These are phyloP conservation scores for Eugnorisma glareosa DNA, from an alignment of 2,888 invertebrate genomes.

Conservation along the genomic window DNA sequence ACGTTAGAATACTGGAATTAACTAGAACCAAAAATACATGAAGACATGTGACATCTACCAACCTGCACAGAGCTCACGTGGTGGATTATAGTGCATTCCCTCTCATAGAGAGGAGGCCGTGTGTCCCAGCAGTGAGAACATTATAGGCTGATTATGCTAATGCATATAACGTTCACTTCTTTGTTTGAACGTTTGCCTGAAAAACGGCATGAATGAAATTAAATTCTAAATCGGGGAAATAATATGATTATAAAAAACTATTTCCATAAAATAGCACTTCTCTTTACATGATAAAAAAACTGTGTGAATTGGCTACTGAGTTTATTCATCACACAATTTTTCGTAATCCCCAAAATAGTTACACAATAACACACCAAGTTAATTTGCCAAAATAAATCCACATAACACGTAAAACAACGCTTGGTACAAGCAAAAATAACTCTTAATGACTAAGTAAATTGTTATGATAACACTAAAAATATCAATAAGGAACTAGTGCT, in stretches of 20 bases:
- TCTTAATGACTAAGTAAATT: slow-evolving; percentile 40
- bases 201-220: background rate
- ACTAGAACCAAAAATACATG: no score
- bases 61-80: no score
- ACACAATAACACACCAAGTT: background rate
- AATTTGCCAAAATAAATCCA: slow-evolving; percentile 19
- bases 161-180: no score
- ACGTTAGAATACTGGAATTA: no score
- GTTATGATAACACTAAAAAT: slow-evolving; percentile 69
- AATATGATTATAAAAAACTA: background rate
- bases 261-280: no score
- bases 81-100: no score
- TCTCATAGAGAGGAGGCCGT: no score
- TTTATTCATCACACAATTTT: background rate
- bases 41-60: no score
- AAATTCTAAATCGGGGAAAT: background rate
- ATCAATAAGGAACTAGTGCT: slow-evolving; percentile 76
- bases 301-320: background rate
- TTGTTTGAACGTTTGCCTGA: background rate
- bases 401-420: background rate
- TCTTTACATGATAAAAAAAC: slow-evolving; percentile 10
- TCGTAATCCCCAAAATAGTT: background rate
- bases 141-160: no score
- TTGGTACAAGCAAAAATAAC: slow-evolving; percentile 18
- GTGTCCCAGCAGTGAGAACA: no score